phyloP scores from a whole-genome alignment of 2,888 invertebrate genomes.

The Embidobia sp. region DNA sequence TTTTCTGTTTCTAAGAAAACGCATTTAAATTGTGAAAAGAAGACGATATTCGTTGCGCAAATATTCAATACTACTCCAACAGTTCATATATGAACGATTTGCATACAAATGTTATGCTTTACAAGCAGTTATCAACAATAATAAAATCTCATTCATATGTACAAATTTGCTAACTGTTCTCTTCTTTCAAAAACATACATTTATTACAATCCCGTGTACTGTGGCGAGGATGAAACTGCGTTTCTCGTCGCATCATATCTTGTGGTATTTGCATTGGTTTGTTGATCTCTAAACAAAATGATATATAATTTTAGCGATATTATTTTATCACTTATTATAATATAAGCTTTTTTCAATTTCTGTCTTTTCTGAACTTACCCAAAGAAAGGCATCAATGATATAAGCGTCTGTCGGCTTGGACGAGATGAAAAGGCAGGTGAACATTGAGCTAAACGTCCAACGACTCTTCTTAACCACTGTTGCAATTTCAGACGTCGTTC shows the following conservation, averaged over 20 bases:
- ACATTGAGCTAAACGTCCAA: conserved; percentile 86
- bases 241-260: conserved; percentile 76
- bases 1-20: not conserved
- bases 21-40: conserved; percentile 2
- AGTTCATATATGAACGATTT: conserved; percentile 29
- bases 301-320: conserved; percentile 8
- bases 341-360: not conserved
- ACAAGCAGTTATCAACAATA: conserved; percentile 41
- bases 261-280: conserved; percentile 74
- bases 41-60: not conserved
- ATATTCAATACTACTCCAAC: conserved; percentile 20
- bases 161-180: conserved; percentile 33
- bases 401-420: conserved; percentile 89
- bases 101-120: conserved; percentile 25
- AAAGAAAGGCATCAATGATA: conserved; percentile 93
- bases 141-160: conserved; percentile 49
- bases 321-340: too few species aligned
- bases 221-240: conserved; percentile 78
- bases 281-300: conserved; percentile 72
- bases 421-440: conserved; percentile 90
- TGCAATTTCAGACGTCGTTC: conserved; percentile 92
- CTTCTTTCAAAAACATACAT: conserved; percentile 8
- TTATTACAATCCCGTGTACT: conserved; percentile 80
- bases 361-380: conserved; percentile 83
- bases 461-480: conserved; percentile 91